phyloP scores from a whole-genome alignment of 2,888 invertebrate genomes.

The Drosophila acutilabella region DNA sequence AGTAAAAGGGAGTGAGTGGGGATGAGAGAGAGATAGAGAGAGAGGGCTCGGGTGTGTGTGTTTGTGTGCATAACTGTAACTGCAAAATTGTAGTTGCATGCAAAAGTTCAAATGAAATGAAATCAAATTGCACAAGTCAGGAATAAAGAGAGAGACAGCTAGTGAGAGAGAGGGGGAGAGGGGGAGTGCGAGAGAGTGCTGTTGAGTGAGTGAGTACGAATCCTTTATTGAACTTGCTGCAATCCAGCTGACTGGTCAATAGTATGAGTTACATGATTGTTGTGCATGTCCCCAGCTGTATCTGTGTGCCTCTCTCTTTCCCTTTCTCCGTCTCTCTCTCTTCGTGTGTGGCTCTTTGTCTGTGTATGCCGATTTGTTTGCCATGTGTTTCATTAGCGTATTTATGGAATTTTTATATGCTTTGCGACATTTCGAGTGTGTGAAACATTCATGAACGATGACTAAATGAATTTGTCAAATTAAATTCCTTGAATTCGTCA shows the following conservation, averaged over 20 bases:
- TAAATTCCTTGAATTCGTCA: constrained; percentile 40
- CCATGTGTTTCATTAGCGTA: constrained; percentile 74
- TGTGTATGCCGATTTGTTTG: constrained; percentile 20
- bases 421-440: constrained; percentile 55
- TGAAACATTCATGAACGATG: constrained; percentile 53
- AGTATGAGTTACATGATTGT: constrained; percentile 7
- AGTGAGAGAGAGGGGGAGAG: too few relatives aligned
- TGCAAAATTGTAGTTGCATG: constrained; percentile 39
- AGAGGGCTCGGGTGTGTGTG: neutral
- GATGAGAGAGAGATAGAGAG: neutral
- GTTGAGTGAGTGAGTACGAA: neutral
- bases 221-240: constrained; percentile 24
- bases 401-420: constrained; percentile 72
- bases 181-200: neutral
- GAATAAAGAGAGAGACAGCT: neutral
- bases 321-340: neutral
- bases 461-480: constrained; percentile 52
- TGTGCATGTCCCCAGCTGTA: neutral
- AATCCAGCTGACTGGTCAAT: constrained; percentile 5
- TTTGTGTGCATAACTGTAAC: constrained; percentile 28
- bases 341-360: neutral
- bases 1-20: constrained; percentile 12
- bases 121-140: constrained; percentile 58
- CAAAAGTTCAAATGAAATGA: constrained; percentile 48
- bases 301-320: neutral